phyloP scores from a whole-genome alignment of 2,113 vertebrate genomes.

The Bothrops jararaca region DNA sequence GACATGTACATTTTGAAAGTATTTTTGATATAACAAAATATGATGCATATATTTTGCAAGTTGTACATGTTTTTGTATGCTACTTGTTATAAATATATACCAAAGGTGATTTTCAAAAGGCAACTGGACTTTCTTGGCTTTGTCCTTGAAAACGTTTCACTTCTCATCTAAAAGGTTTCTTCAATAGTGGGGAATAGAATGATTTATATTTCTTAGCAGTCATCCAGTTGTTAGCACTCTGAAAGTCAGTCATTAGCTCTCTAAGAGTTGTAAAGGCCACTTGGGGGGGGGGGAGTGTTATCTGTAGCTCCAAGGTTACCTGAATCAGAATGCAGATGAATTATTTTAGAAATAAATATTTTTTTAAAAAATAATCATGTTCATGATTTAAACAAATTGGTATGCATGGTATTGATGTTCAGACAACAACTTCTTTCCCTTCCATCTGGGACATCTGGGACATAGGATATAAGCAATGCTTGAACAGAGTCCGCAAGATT shows the following conservation, averaged over 20 bases:
- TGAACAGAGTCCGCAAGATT: no score
- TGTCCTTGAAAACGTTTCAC: not conserved
- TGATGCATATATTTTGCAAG: not conserved
- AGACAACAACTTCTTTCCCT: not conserved
- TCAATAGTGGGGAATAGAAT: not conserved
- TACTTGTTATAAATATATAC: not conserved
- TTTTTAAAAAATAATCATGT: not conserved
- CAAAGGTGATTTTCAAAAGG: not conserved
- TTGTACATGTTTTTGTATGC: not conserved
- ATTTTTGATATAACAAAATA: not conserved
- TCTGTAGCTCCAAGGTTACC: no score
- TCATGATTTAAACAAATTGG: not conserved
- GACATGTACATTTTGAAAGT: not conserved
- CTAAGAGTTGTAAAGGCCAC: no score
- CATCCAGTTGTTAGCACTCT: not conserved
- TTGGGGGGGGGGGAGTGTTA: no score
- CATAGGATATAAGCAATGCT: no score
- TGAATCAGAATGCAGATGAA: not conserved
- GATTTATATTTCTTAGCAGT: not conserved
- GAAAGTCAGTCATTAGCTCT: no score
- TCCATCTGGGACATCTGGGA: no score
- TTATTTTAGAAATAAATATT: not conserved
- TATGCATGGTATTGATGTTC: not conserved
- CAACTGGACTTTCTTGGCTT: not conserved
- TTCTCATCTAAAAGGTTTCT: not conserved